Evolutionary conservation across 2,113 vertebrate genomes (phyloP).

Genomic region (Brachypteracias leptosomus): DNA sequence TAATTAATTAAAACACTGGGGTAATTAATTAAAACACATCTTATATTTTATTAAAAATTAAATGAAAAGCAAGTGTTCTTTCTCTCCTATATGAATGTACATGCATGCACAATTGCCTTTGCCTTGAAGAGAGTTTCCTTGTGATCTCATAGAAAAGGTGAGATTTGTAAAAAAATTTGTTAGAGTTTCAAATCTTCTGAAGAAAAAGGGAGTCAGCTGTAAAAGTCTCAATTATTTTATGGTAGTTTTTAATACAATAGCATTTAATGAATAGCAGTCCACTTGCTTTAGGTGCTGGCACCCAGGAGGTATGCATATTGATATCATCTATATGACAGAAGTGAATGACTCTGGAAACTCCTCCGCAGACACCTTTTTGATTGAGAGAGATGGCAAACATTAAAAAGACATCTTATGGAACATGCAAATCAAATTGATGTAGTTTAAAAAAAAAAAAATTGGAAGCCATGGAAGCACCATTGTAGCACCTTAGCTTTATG

Average conservation of each 20-base stretch:
- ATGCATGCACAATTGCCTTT: not conserved
- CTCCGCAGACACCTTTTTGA: not conserved
- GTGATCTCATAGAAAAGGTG: not conserved
- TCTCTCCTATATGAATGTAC: not conserved
- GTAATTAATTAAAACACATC: not conserved
- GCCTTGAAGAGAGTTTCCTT: not conserved
- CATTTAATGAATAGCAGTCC: not conserved
- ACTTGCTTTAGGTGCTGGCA: not conserved
- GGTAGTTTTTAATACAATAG: not conserved
- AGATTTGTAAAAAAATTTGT: not conserved
- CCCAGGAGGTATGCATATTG: not conserved
- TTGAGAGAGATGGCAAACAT: not conserved
- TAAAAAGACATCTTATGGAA: not conserved
- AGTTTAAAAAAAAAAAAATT: not conserved
- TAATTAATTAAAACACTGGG: not conserved
- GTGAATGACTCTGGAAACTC: not conserved
- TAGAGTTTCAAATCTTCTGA: not conserved
- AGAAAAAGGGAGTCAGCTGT: not conserved
- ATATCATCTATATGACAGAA: not conserved
- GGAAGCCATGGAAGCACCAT: not conserved
- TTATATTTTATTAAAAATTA: not conserved
- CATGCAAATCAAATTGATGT: not conserved
- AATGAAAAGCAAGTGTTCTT: not conserved
- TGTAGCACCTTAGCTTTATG: not conserved
- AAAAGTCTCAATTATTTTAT: not conserved